phyloP scores from a whole-genome alignment of 2,113 vertebrate genomes.

The Petroica traversi region DNA sequence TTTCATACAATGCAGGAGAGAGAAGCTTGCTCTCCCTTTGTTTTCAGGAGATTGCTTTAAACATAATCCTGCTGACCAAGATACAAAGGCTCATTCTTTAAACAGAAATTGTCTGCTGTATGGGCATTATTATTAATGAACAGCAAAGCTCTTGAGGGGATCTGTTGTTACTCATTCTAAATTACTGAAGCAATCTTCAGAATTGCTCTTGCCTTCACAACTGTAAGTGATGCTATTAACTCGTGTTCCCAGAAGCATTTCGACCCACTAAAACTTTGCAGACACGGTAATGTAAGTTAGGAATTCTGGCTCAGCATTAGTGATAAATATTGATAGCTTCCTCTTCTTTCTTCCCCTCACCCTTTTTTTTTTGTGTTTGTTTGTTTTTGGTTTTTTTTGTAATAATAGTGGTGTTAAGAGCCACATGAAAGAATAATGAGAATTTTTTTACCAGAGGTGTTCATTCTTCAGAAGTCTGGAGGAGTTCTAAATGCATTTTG shows the following conservation, averaged over 20 bases:
- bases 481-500: background rate
- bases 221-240: slow-evolving; percentile 5
- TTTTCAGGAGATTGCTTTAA: background rate
- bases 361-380: background rate
- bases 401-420: background rate
- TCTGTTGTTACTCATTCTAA: slow-evolving; percentile 28
- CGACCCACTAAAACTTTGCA: background rate
- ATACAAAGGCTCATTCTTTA: background rate
- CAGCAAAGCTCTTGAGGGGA: background rate
- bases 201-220: slow-evolving; percentile 11
- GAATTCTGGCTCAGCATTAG: background rate
- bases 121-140: slow-evolving; percentile 28
- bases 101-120: background rate
- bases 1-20: background rate
- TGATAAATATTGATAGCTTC: slow-evolving; percentile 5
- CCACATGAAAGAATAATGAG: background rate
- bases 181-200: background rate
- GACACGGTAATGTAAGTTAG: background rate
- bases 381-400: background rate
- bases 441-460: background rate
- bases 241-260: slow-evolving; percentile 3
- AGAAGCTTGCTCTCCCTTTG: background rate
- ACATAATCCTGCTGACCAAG: slow-evolving; percentile 10
- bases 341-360: background rate
- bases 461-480: background rate